These are phyloP conservation scores for Apis cerana DNA, from an alignment of 1,140 invertebrate species.

Conservation along the genomic window DNA sequence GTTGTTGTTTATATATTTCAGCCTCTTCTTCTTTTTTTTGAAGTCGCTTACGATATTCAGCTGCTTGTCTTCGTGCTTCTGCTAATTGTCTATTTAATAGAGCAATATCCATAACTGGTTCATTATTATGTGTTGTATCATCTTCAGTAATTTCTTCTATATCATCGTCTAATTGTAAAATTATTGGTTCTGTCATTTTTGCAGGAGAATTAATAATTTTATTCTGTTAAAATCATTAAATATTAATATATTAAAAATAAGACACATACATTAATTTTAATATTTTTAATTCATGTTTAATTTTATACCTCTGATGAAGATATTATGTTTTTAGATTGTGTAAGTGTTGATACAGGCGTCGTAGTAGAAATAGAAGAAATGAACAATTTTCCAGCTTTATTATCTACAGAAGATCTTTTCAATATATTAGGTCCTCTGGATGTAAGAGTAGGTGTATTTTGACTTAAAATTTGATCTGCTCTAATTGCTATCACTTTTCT, in stretches of 20 bases:
- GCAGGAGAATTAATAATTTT: slow-evolving; percentile 44
- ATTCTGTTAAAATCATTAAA: slow-evolving; percentile 46
- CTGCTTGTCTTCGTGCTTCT: slow-evolving; percentile 79
- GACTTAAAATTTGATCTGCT: slow-evolving; percentile 76
- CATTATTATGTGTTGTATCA: slow-evolving; percentile 63
- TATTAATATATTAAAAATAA: background rate
- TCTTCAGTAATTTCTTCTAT: slow-evolving; percentile 77
- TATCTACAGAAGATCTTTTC: slow-evolving; percentile 77
- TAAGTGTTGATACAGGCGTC: slow-evolving; percentile 58
- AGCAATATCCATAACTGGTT: slow-evolving; percentile 77
- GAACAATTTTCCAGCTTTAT: slow-evolving; percentile 75
- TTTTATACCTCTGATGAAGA: slow-evolving; percentile 47
- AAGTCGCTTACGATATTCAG: slow-evolving; percentile 81
- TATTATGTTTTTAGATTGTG: slow-evolving; percentile 59
- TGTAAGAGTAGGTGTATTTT: slow-evolving; percentile 64
- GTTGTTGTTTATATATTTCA: slow-evolving; percentile 82
- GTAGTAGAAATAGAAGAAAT: slow-evolving; percentile 70
- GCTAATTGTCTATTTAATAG: slow-evolving; percentile 79
- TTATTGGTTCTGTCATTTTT: slow-evolving; percentile 69
- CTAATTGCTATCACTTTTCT: slow-evolving; percentile 78
- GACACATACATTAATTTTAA: background rate
- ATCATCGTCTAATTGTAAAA: slow-evolving; percentile 75
- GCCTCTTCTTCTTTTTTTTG: slow-evolving; percentile 81
- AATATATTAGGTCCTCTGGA: slow-evolving; percentile 75
- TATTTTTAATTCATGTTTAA: background rate